Conservation (phyloP, 2,113 vertebrate genomes). For the Eptatretus burgeri region DNA sequence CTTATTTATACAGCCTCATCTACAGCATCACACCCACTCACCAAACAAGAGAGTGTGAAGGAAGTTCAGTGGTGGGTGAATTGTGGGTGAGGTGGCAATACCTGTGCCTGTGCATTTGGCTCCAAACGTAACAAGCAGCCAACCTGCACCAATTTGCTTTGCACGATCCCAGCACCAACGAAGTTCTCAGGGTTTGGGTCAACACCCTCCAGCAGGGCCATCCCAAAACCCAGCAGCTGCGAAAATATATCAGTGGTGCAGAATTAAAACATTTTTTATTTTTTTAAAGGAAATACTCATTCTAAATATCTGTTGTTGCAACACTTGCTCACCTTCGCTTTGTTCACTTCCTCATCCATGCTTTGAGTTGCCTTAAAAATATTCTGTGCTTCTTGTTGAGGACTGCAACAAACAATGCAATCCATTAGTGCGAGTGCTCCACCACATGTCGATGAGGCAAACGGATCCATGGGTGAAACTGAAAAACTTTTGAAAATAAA, state of each 20-base stretch:
- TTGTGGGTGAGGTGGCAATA: conserved; percentile 12
- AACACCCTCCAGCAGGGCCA: conserved; percentile 48
- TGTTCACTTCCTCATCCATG: conserved; percentile 58
- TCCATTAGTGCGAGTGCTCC: too few species aligned
- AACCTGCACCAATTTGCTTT: conserved; percentile 53
- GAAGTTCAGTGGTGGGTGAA: neutral
- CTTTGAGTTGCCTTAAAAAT: conserved; percentile 56
- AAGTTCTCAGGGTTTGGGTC: conserved; percentile 72
- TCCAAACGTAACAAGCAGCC: conserved; percentile 59
- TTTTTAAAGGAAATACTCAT: neutral
- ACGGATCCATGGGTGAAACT: too few species aligned
- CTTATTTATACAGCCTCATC: neutral
- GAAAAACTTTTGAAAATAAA: too few species aligned
- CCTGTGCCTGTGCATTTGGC: conserved; percentile 61
- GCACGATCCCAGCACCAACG: conserved; percentile 58
- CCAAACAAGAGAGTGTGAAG: neutral
- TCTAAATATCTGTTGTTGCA: neutral
- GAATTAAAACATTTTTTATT: neutral
- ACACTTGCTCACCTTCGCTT: conserved; percentile 34
- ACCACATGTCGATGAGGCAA: too few species aligned
- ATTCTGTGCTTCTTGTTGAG: conserved; percentile 62
- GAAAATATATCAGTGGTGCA: too few species aligned
- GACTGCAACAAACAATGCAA: conserved; percentile 16
- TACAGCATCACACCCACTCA: neutral
- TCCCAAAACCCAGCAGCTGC: conserved; percentile 47